These are phyloP conservation scores for Phengaris alcon DNA, from an alignment of 2,888 invertebrate species.

Conservation along the genomic window DNA sequence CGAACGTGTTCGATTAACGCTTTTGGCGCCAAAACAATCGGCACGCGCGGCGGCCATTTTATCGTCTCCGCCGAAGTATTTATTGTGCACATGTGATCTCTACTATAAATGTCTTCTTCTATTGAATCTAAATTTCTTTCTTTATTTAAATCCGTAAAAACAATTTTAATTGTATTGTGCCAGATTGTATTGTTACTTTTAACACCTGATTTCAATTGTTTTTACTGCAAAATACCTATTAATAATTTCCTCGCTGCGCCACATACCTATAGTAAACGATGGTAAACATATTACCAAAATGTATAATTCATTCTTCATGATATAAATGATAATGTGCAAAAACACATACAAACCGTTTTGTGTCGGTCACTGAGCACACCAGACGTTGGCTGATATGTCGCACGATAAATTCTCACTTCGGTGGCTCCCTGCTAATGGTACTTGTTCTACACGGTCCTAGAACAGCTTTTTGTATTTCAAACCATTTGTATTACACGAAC, in stretches of 20 bases:
- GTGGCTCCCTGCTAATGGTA: neutral
- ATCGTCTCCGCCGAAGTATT: neutral
- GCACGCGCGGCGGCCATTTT: neutral
- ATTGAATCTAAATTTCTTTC: no score
- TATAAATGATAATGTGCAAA: neutral
- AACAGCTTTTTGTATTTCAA: neutral
- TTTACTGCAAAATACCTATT: no score
- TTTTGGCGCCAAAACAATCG: conserved; percentile 6
- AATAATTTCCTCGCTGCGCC: no score
- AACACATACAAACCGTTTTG: neutral
- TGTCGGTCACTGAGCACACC: neutral
- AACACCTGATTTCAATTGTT: no score
- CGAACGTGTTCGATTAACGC: neutral
- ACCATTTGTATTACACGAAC: neutral
- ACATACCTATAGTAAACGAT: no score
- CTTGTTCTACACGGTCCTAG: neutral
- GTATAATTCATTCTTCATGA: neutral
- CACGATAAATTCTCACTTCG: neutral
- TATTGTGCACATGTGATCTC: neutral
- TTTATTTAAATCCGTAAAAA: no score
- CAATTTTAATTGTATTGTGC: no score
- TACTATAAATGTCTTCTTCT: no score
- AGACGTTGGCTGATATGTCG: neutral
- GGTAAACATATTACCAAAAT: no score
- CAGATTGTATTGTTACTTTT: no score